Conservation (phyloP, 2,113 vertebrate genomes). For the Phocoena phocoena region DNA sequence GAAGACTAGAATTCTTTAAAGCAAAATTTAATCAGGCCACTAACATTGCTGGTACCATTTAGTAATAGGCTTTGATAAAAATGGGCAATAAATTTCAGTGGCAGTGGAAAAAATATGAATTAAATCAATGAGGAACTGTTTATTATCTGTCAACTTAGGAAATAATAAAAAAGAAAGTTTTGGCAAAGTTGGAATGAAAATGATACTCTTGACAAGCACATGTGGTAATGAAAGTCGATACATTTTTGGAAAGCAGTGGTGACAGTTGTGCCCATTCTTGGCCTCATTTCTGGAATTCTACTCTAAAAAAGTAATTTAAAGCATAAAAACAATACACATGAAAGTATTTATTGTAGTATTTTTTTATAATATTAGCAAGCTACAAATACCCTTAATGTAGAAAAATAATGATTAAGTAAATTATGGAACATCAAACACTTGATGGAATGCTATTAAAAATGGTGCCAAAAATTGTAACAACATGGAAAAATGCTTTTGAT, state of each 20-base stretch:
- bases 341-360: neutral
- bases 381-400: neutral
- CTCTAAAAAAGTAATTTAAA: neutral
- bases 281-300: neutral
- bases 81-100: neutral
- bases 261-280: neutral
- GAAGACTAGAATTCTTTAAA: neutral
- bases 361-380: neutral
- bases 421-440: neutral
- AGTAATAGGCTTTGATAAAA: conserved; percentile 3
- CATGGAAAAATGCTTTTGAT: neutral
- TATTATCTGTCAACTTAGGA: neutral
- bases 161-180: neutral
- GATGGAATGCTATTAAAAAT: conserved; percentile 18
- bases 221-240: neutral
- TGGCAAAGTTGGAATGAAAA: neutral
- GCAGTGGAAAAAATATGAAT: neutral
- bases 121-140: neutral
- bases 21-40: neutral
- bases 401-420: neutral
- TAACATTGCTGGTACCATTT: neutral
- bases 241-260: neutral
- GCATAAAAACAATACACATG: neutral
- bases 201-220: neutral
- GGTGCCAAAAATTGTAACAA: neutral